phyloP scores from a whole-genome alignment of 2,113 vertebrate species.

The Zeus faber region DNA sequence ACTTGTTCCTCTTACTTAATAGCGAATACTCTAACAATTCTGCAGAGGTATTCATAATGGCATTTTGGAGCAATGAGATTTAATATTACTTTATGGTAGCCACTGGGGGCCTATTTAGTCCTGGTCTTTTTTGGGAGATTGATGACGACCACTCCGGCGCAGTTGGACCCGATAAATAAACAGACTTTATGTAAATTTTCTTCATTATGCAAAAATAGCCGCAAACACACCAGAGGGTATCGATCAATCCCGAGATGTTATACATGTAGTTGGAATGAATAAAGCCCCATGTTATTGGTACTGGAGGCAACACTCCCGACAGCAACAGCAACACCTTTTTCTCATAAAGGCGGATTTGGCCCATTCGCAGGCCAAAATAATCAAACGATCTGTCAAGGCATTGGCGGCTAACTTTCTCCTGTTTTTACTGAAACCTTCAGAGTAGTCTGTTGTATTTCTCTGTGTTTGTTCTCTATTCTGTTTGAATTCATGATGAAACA shows the following conservation, averaged over 20 bases:
- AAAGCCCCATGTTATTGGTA: slow-evolving; percentile 32
- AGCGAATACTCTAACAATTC: slow-evolving; percentile 9
- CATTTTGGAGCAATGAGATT: slow-evolving; percentile 19
- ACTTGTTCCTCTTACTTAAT: slow-evolving; percentile 25
- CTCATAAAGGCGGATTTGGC: slow-evolving; percentile 39
- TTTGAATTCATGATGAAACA: background rate
- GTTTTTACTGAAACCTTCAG: slow-evolving; percentile 7
- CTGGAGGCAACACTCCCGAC: slow-evolving; percentile 29
- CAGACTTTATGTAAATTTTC: slow-evolving; percentile 68
- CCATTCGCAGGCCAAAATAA: slow-evolving; percentile 38
- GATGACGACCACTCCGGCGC: slow-evolving; percentile 41
- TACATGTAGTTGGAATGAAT: slow-evolving; percentile 43
- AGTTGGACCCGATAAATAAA: slow-evolving; percentile 67
- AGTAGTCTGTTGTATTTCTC: slow-evolving; percentile 2
- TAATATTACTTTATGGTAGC: slow-evolving; percentile 29
- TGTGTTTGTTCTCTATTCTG: background rate
- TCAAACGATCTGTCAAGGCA: slow-evolving; percentile 51
- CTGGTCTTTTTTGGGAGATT: slow-evolving; percentile 50
- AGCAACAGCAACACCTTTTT: slow-evolving; percentile 19
- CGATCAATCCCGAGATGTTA: slow-evolving; percentile 57
- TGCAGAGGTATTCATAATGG: slow-evolving; percentile 18
- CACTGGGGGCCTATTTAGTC: slow-evolving; percentile 18
- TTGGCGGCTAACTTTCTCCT: slow-evolving; percentile 37
- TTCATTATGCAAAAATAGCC: slow-evolving; percentile 61
- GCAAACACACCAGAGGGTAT: slow-evolving; percentile 62